Percentiles rank a stretch among this genome's conserved stretches.
phyloP scores from a whole-genome alignment of 2,113 vertebrate genomes.

The Rhea americana region DNA sequence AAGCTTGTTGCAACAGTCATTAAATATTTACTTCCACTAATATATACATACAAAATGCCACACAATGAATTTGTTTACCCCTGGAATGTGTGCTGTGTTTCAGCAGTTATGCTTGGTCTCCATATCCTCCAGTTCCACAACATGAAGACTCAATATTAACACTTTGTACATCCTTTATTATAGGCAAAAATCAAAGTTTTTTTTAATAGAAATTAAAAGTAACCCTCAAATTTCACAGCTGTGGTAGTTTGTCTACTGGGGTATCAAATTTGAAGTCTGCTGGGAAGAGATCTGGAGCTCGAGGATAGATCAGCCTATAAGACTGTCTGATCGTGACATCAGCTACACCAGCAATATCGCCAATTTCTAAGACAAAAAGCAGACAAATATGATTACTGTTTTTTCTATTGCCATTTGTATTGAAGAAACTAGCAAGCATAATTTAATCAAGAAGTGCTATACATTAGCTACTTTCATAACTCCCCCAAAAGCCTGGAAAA shows the following conservation, averaged over 20 bases:
- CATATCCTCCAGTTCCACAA: slow-evolving; percentile 57
- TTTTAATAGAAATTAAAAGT: slow-evolving; percentile 6
- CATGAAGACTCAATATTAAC: slow-evolving; percentile 72
- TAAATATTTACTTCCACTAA: slow-evolving; percentile 82
- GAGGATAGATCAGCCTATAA: slow-evolving; percentile 95
- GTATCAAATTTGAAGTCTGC: slow-evolving; percentile 99
- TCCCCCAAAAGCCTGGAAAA: neutral
- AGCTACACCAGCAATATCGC: slow-evolving; percentile 97
- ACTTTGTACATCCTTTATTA: slow-evolving; percentile 66
- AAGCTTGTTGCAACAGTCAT: slow-evolving; percentile 75
- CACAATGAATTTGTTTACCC: slow-evolving; percentile 71
- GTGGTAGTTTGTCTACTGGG: slow-evolving; percentile 96
- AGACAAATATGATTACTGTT: neutral
- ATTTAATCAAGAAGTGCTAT: neutral
- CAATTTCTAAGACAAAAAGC: slow-evolving; percentile 87
- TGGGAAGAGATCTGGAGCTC: slow-evolving; percentile 97
- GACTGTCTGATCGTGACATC: slow-evolving; percentile 99
- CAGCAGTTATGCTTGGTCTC: slow-evolving; percentile 34
- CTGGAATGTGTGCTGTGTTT: slow-evolving; percentile 78
- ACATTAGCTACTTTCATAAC: neutral
- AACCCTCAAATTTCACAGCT: slow-evolving; percentile 81
- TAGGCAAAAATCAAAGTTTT: slow-evolving; percentile 57
- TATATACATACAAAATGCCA: slow-evolving; percentile 83
- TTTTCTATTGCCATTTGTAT: neutral
- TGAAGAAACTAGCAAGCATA: neutral